A percentile compares a stretch with the other conserved stretches of the same genome.
Conservation (phyloP, 2,797 vertebrate species). For the Tiaroga cobitis region DNA sequence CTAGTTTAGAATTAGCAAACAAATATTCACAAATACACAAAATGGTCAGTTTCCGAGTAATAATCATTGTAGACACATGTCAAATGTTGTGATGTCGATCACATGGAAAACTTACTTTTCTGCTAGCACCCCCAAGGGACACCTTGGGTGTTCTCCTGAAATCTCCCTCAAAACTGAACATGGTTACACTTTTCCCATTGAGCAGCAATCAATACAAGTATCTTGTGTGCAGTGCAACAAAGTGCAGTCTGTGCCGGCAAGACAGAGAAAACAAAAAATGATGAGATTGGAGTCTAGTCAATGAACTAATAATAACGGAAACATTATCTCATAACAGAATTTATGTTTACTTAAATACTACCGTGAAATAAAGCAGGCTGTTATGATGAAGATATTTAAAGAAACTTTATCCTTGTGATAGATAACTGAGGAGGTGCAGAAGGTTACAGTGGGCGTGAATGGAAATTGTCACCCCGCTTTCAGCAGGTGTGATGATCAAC, state of each 20-base stretch:
- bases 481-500: neutral
- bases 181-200: conserved; percentile 88
- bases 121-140: conserved; percentile 95
- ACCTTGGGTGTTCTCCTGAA: conserved; percentile 98
- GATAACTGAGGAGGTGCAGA: neutral
- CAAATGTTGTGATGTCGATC: neutral
- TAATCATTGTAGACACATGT: neutral
- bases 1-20: neutral
- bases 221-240: conserved; percentile 5
- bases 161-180: conserved; percentile 99
- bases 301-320: neutral
- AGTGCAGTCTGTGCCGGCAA: conserved; percentile 3
- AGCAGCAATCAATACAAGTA: conserved; percentile 62
- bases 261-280: neutral
- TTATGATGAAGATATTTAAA: neutral
- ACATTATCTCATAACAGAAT: neutral
- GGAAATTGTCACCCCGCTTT: neutral
- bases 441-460: neutral
- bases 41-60: neutral
- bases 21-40: neutral
- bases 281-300: neutral
- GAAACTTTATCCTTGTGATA: neutral
- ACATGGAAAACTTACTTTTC: conserved; percentile 82
- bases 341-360: neutral
- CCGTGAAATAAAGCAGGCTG: neutral